Evolutionary conservation across 2,797 vertebrate genomes (phyloP).

Genomic region (Enteromius thamalakanensis): DNA sequence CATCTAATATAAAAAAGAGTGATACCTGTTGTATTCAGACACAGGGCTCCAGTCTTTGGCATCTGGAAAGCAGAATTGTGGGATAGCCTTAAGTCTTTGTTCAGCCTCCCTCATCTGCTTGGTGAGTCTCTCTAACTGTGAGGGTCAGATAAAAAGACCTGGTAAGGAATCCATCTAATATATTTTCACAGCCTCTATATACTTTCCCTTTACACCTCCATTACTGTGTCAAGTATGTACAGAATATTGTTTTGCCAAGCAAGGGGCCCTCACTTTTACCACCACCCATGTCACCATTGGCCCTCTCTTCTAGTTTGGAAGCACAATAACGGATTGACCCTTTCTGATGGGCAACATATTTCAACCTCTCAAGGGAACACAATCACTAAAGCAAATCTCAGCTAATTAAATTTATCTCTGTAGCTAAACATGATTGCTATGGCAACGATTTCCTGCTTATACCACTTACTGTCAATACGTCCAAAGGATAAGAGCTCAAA

Average conservation of each 20-base stretch:
- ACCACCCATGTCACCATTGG: slow-evolving; percentile 25
- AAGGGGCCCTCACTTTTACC: slow-evolving; percentile 35
- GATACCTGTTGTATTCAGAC: slow-evolving; percentile 91
- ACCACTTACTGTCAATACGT: slow-evolving; percentile 55
- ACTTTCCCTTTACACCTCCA: slow-evolving; percentile 35
- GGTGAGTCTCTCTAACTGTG: slow-evolving; percentile 93
- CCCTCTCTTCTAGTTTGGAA: slow-evolving; percentile 36
- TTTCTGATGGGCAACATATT: slow-evolving; percentile 57
- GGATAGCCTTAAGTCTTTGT: slow-evolving; percentile 96
- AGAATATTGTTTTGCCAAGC: slow-evolving; percentile 57
- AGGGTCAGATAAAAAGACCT: slow-evolving; percentile 50
- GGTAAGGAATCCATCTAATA: not conserved
- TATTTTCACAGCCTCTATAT: slow-evolving; percentile 24
- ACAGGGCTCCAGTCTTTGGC: slow-evolving; percentile 97
- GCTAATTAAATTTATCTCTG: slow-evolving; percentile 64
- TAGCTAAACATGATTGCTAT: slow-evolving; percentile 60
- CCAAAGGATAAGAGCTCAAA: slow-evolving; percentile 34
- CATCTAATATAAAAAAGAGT: not conserved
- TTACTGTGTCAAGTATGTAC: slow-evolving; percentile 57
- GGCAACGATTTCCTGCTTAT: slow-evolving; percentile 62
- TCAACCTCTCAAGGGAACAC: slow-evolving; percentile 60
- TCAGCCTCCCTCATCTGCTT: slow-evolving; percentile 98
- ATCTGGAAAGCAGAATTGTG: slow-evolving; percentile 98
- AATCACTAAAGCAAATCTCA: slow-evolving; percentile 60
- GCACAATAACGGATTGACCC: slow-evolving; percentile 51